Conservation (phyloP, 2,888 invertebrate species). For the Xestia rhomboidea region DNA sequence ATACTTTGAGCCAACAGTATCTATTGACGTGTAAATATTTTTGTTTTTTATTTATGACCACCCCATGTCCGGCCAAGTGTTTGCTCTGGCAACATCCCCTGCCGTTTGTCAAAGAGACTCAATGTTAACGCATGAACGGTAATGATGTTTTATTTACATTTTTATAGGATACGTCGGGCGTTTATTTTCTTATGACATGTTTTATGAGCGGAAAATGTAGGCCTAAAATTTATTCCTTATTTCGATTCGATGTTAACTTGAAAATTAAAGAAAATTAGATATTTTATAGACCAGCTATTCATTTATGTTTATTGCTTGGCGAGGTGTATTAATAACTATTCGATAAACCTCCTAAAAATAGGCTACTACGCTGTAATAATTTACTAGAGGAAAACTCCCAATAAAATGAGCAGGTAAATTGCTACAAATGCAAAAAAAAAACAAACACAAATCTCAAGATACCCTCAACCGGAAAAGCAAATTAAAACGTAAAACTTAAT, state of each 20-base stretch:
- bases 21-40: slow-evolving; percentile 79
- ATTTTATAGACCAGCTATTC: not conserved
- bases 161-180: slow-evolving; percentile 62
- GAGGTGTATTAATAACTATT: not conserved
- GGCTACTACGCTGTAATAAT: no score
- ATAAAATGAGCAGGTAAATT: not conserved
- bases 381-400: not conserved
- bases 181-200: slow-evolving; percentile 53
- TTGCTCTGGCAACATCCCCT: slow-evolving; percentile 65
- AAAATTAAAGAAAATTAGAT: not conserved
- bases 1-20: slow-evolving; percentile 67
- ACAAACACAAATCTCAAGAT: not conserved
- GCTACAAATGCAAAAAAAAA: not conserved
- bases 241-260: not conserved
- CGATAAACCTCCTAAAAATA: no score
- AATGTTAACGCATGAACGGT: slow-evolving; percentile 67
- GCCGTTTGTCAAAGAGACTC: slow-evolving; percentile 68
- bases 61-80: slow-evolving; percentile 65
- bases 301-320: not conserved
- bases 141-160: slow-evolving; percentile 70
- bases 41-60: slow-evolving; percentile 73
- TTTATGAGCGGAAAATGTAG: slow-evolving; percentile 23
- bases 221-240: not conserved
- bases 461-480: slow-evolving; percentile 40
- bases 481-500: slow-evolving; percentile 67